Evolutionary conservation across 2,797 vertebrate genomes (phyloP), one percentile per base, ranked within the genome.

Genomic region (Amphiprion clarkii): DNA sequence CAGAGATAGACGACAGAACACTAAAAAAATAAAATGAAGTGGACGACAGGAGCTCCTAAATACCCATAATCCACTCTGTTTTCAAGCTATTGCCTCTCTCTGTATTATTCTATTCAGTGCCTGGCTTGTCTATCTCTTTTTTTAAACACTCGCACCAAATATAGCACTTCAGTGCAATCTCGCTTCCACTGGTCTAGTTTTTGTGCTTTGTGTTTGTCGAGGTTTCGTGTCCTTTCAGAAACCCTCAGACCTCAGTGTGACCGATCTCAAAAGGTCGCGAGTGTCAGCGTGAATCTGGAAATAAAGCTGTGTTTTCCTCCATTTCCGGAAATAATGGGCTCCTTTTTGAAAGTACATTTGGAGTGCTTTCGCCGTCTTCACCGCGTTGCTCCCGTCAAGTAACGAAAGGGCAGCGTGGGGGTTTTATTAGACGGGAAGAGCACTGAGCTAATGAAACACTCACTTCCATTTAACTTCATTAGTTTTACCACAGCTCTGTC

Each of bases 401-500:
- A 25, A 69, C 42, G 63, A 62, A 49, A 68, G 65, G 60, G 14
- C 53, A 56, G 17, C 2, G 2, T 1, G 29, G 55, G 31, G 19
- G n/a, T 33, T 72, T 67, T 21, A 70, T 72, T 60, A 80, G 69
- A 73, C 14, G 1, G 52, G 31, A 71, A 39, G 69, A 71, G 69
- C 78, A 71, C 7, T 65, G 74, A 79, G 80, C 74, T 82, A 86
- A 90, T 89, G 78, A 90, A 83, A 84, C 78, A 70, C 72, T 69
- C 1, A 1, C n/a, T 82, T 87, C 84, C 81, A 74, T 84, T 87
- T 85, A 84, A 88, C 82, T 83, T 82, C 73, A 88, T 86, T 84
- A 44, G 85, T 82, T 86, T 84, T 76, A 82, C 76, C 74, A 59
- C 60, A 67, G 68, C 84, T 84, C 76, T 44, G 68, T 77, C 62